Evolutionary conservation across 2,797 vertebrate species (phyloP), one percentile per base, ranked within the genome.

Genomic region (Anguilla anguilla): DNA sequence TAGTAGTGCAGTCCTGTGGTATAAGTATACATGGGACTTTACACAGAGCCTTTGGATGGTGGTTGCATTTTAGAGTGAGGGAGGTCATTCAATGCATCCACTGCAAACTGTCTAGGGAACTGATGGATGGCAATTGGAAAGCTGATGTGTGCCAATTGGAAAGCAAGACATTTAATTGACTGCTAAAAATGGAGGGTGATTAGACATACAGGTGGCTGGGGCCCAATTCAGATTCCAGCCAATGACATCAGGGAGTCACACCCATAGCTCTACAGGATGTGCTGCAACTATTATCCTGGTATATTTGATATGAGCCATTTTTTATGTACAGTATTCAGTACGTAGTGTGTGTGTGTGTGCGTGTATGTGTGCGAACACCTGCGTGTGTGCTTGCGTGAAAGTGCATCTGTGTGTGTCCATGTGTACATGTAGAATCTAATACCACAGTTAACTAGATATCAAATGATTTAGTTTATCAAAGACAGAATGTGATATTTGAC

Each of bases 401-500:
- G n/a, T 86, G 46, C 55, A 49, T 39, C 49, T 86, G 49, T 59
- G 64, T 31, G 51, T 22, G 46, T 79, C 7, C 25, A 43, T 85
- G 17, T 39, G 57, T 81, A 9, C 2, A 9, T 31, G 69, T 72
- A 35, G n/a, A n/a, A 72, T 72, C n/a, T 72, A 31, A 72, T 7
- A 77, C 0, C 35, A 39, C 17, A 77, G 19, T 39, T 10, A 77
- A 72, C 69, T 28, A 28, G 11, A 72, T 28, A 13, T 72, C 28
- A 28, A 72, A 72, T 35, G 0, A 59, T 57, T 64, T 83, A 86
- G 89, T 89, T 89, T 82, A 7, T 55, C 81, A 74, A 90, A 87
- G 87, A 39, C 2, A 35, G 69, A 86, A 64, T 25, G 49, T 46
- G 83, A 77, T 86, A 90, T 89, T 91, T 86, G 83, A 84, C 59